Conservation (phyloP, 37 sponge, comb jelly and placozoan species). For the Halichondria panicea region DNA sequence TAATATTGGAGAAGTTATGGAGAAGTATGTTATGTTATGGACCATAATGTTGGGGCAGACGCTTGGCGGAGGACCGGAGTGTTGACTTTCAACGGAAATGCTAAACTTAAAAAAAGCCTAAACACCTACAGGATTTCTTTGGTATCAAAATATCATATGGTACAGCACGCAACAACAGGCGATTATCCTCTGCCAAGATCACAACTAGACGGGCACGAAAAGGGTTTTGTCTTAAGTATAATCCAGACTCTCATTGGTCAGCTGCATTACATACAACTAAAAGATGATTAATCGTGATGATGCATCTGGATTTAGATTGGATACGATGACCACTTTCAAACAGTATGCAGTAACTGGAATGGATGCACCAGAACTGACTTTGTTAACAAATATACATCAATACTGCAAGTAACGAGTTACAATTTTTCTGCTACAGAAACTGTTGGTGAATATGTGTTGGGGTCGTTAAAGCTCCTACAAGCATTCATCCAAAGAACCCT, state of each 20-base stretch:
- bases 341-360: slow-evolving; percentile 29
- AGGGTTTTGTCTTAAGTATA: slow-evolving; percentile 36
- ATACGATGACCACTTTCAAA: slow-evolving; percentile 29
- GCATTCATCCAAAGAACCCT: slow-evolving; percentile 19
- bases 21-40: slow-evolving; percentile 14
- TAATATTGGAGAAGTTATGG: slow-evolving; percentile 39
- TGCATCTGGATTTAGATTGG: slow-evolving; percentile 42
- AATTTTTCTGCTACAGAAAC: slow-evolving; percentile 35
- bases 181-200: slow-evolving; percentile 16
- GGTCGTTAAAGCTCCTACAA: slow-evolving; percentile 15
- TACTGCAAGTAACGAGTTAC: slow-evolving; percentile 40
- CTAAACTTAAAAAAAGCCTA: slow-evolving; percentile 11
- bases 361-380: slow-evolving; percentile 30
- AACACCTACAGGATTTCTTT: slow-evolving; percentile 30
- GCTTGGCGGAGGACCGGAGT: slow-evolving; percentile 40
- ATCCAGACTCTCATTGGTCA: slow-evolving; percentile 44
- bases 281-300: slow-evolving; percentile 41
- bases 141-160: slow-evolving; percentile 17
- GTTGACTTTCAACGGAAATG: slow-evolving; percentile 37
- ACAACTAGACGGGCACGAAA: slow-evolving; percentile 27
- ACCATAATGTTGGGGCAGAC: slow-evolving; percentile 30
- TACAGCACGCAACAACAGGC: slow-evolving; percentile 26
- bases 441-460: slow-evolving; percentile 34
- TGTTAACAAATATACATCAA: slow-evolving; percentile 34
- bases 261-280: slow-evolving; percentile 11